Conservation (phyloP, 2,113 vertebrate species). For the Eupsittula cactorum region DNA sequence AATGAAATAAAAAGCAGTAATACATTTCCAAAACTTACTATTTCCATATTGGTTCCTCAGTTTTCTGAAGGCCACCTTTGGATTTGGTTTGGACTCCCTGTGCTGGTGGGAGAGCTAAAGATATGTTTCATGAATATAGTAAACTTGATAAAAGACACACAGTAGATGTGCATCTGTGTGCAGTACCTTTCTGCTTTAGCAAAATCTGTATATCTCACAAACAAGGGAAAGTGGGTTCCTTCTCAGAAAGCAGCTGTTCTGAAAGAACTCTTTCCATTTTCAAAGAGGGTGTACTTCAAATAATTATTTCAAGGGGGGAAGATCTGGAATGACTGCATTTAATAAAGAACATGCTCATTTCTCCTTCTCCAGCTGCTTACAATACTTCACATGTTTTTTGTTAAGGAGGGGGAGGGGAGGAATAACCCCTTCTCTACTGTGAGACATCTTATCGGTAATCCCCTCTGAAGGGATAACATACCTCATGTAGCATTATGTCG, state of each 20-base stretch:
- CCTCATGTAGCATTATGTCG: neutral
- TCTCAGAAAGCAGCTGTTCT: neutral
- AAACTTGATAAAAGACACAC: neutral
- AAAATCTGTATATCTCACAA: neutral
- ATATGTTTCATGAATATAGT: neutral
- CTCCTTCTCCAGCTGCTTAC: neutral
- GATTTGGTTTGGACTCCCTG: neutral
- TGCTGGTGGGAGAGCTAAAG: neutral
- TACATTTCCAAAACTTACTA: neutral
- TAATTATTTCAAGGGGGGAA: neutral
- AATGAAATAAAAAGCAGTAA: neutral
- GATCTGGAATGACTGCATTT: neutral
- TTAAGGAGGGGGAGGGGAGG: neutral
- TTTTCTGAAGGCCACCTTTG: neutral
- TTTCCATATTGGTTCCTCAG: neutral
- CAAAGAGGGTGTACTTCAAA: neutral
- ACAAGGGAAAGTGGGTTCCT: neutral
- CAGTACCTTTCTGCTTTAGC: neutral
- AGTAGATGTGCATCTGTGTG: neutral
- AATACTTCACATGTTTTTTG: neutral
- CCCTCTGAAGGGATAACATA: neutral
- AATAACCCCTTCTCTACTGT: constrained; percentile 3
- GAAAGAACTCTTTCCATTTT: neutral
- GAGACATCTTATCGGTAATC: constrained; percentile 7
- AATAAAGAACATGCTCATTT: neutral